Evolutionary conservation across 2,888 invertebrate genomes (phyloP), one percentile per base, ranked within the genome.

Genomic region (Drosophila sordidapex): DNA sequence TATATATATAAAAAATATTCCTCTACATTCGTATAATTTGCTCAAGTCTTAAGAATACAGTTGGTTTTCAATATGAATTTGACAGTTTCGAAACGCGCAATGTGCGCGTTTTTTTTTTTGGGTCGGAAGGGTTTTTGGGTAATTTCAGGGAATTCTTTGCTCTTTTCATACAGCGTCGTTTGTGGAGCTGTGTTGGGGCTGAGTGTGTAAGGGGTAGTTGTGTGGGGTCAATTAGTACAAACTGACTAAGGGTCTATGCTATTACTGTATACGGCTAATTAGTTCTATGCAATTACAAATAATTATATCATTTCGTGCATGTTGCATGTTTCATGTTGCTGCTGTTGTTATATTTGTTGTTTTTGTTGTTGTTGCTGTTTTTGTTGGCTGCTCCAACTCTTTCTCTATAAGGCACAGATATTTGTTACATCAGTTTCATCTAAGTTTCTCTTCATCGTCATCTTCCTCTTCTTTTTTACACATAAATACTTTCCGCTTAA

Each of bases 31-130:
- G 89, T 87, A 87, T 84, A 82, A 76, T 82, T 87, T 89, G 72
- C 89, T 89, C 79, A 90, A 91, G 91, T 91, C 90, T 90, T 91
- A 91, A 76, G 66, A 81, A 81, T 91, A 91, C 82, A 91, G 83
- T 89, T 87, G 89, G 81, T 85, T 88, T 90, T 88, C 90, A 88
- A 88, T 88, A 88, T 88, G 84, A 89, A 89, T 85, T 85, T 83
- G 69, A 83, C 73, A 87, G 79, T 82, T 70, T 72, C 49, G 31
- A 78, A 87, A 83, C 90, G 74, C 89, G 79, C 85, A 85, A 85
- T 85, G 85, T 85, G 85, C 83, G 75, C 85, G 84, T 75, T 88
- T 76, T 36, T 21, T 40, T 60, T n/a, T 49, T 53, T 29, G n/a
- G 46, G 56, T 51, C 38, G 49, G 51, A 29, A 57, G 27, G 70